Evolutionary conservation across 1,140 invertebrate species (phyloP).

Genomic region (Pseudomyrmex pallidus): DNA sequence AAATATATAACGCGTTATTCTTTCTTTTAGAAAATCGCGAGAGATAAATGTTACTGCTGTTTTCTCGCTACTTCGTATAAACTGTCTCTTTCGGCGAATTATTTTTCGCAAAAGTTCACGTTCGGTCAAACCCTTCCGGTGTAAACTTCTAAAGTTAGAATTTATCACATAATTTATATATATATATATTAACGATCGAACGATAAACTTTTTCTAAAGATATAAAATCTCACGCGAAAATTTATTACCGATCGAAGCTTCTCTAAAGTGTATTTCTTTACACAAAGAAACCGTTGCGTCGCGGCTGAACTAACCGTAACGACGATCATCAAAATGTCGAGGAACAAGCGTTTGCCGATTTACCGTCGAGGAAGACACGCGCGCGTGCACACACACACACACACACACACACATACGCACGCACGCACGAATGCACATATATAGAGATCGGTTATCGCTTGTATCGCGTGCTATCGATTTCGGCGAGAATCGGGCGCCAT

Average conservation of each 20-base stretch:
- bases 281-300: neutral
- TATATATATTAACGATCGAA: constrained; percentile 27
- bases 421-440: no score
- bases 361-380: neutral
- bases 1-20: neutral
- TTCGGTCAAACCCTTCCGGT: neutral
- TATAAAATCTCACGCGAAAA: constrained; percentile 22
- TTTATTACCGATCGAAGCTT: neutral
- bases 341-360: constrained; percentile 21
- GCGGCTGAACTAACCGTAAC: neutral
- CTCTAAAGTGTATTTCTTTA: no score
- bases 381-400: no score
- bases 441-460: neutral
- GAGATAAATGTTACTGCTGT: constrained; percentile 19
- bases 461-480: constrained; percentile 50
- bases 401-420: no score
- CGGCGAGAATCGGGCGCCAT: constrained; percentile 49
- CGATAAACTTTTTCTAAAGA: neutral
- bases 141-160: constrained; percentile 17
- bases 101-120: constrained; percentile 31
- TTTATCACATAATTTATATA: constrained; percentile 11
- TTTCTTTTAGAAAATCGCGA: constrained; percentile 1
- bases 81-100: constrained; percentile 16
- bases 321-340: constrained; percentile 3
- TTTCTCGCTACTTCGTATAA: constrained; percentile 9